Conservation (phyloP, 1,140 invertebrate species). For the Drosophila kurseongensis region DNA sequence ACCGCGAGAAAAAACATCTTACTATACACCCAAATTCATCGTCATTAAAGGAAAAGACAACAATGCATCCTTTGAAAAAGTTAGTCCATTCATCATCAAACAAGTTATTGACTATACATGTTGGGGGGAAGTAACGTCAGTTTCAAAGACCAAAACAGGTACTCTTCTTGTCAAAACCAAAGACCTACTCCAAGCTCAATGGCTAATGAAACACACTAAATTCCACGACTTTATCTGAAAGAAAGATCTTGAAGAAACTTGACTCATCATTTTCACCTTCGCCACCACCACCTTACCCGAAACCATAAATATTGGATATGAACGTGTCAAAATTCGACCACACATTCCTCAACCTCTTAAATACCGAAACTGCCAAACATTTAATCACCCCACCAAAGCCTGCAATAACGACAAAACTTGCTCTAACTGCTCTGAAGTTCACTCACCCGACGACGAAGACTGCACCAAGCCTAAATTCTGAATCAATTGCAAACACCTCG, state of each 20-base stretch:
- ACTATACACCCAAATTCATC: not conserved
- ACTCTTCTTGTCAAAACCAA: conserved; percentile 1
- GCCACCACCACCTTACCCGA: not conserved
- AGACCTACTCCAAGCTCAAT: too few relatives aligned
- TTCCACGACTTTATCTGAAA: not conserved
- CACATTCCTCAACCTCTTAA: not conserved
- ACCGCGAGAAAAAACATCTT: not conserved
- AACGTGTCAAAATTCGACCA: not conserved
- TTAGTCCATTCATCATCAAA: not conserved
- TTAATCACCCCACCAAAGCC: not conserved
- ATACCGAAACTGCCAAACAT: not conserved
- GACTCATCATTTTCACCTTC: not conserved
- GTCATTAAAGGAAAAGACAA: not conserved
- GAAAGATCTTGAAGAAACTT: too few relatives aligned
- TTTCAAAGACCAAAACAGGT: too few relatives aligned
- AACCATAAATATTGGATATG: not conserved
- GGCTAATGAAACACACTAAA: conserved; percentile 1
- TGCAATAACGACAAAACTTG: not conserved
- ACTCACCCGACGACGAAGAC: not conserved
- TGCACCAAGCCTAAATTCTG: not conserved
- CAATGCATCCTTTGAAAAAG: not conserved
- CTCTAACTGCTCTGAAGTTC: not conserved
- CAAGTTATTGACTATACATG: not conserved
- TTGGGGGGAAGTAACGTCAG: too few relatives aligned
- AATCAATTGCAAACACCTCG: not conserved